Evolutionary conservation across 2,797 vertebrate species (phyloP).

Genomic region (Sorex maritimensis): DNA sequence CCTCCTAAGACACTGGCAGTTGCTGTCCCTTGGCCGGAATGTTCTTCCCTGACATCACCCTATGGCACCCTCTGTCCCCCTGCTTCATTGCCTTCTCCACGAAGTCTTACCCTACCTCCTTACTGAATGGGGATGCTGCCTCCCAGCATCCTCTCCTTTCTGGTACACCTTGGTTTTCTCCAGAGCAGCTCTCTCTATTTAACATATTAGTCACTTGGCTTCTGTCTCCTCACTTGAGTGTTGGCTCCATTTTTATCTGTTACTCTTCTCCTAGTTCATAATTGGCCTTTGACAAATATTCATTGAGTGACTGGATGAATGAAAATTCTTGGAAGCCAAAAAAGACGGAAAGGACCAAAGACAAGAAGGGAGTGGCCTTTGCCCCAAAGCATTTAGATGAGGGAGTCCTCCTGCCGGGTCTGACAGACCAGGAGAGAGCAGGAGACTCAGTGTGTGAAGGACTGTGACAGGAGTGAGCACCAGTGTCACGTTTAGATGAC

Average conservation of each 20-base stretch:
- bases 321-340: neutral
- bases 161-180: neutral
- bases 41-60: neutral
- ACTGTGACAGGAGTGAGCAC: neutral
- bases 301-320: slow-evolving; percentile 7
- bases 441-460: neutral
- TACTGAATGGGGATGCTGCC: neutral
- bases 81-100: neutral
- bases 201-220: neutral
- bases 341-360: neutral
- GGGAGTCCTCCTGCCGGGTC: neutral
- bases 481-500: neutral
- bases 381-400: neutral
- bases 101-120: neutral
- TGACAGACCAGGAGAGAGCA: neutral
- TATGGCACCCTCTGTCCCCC: neutral
- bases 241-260: neutral
- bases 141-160: too few relatives aligned
- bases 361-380: neutral
- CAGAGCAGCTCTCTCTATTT: neutral
- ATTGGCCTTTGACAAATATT: neutral
- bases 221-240: neutral
- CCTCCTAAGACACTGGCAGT: neutral
- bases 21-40: neutral
- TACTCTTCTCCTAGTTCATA: too few relatives aligned